Conservation (phyloP, 2,113 vertebrate genomes). For the Arenaria interpres region DNA sequence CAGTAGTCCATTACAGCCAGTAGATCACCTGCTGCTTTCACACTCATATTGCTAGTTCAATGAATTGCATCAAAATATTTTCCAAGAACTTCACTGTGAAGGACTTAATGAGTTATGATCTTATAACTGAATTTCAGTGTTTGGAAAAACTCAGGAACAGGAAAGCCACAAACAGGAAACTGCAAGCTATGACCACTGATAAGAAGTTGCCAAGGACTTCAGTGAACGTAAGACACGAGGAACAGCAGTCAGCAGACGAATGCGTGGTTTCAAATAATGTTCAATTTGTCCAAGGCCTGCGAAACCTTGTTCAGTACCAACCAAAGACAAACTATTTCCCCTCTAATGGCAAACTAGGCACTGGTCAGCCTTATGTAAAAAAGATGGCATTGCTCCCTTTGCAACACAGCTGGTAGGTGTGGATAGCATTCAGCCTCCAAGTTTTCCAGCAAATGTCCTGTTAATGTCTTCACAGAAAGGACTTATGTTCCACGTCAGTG, state of each 20-base stretch:
- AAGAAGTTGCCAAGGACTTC: background rate
- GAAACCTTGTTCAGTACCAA: conserved; percentile 26
- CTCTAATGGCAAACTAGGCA: conserved; percentile 7
- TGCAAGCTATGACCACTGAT: background rate
- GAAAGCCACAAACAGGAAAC: background rate
- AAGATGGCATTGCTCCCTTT: conserved; percentile 27
- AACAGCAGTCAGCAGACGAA: conserved; percentile 24
- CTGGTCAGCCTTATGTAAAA: conserved; percentile 27
- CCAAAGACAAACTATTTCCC: conserved; percentile 29
- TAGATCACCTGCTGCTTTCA: background rate
- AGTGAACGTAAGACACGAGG: background rate
- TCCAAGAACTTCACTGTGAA: background rate
- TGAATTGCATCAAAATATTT: background rate
- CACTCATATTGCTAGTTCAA: background rate
- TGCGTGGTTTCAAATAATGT: conserved; percentile 5
- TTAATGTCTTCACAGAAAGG: background rate
- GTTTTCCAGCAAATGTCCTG: conserved; percentile 2
- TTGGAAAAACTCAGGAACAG: background rate
- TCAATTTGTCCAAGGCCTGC: conserved; percentile 32
- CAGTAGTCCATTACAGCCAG: background rate
- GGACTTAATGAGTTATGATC: background rate
- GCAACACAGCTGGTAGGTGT: conserved; percentile 44
- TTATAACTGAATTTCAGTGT: background rate
- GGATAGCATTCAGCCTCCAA: conserved; percentile 64
- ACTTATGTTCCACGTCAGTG: background rate